Conservation (phyloP, 1,140 invertebrate genomes). For the Macrobrachium nipponense region DNA sequence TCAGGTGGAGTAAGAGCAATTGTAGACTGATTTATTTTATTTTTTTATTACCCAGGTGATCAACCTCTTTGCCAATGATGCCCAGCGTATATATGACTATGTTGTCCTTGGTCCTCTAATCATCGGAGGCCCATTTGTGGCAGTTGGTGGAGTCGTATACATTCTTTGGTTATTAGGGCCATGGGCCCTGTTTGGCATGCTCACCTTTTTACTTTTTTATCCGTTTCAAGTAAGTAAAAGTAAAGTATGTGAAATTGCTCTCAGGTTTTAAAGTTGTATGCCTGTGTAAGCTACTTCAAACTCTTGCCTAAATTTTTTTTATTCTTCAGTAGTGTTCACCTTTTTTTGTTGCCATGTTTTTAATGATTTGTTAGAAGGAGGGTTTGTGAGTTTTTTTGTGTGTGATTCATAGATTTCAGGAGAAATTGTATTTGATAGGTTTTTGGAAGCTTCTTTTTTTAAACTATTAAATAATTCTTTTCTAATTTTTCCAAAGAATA, state of each 20-base stretch:
- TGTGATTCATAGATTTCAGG: no score
- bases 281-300: no score
- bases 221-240: constrained; percentile 75
- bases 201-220: constrained; percentile 77
- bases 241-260: not conserved
- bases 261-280: no score
- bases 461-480: no score
- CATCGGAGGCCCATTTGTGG: constrained; percentile 76
- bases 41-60: constrained; percentile 71
- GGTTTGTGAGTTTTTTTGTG: no score
- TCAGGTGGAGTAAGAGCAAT: not conserved
- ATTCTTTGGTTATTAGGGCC: constrained; percentile 75
- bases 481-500: no score
- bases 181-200: constrained; percentile 75
- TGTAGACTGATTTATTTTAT: not conserved
- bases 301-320: no score
- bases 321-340: no score
- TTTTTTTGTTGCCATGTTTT: no score
- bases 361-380: no score
- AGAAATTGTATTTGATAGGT: no score
- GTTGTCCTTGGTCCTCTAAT: constrained; percentile 75
- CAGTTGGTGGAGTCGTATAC: constrained; percentile 74
- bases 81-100: constrained; percentile 77
- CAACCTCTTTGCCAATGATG: constrained; percentile 79
- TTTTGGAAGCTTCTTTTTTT: no score